phyloP scores from a whole-genome alignment of 2,888 invertebrate genomes.

The Sabatieria punctata region DNA sequence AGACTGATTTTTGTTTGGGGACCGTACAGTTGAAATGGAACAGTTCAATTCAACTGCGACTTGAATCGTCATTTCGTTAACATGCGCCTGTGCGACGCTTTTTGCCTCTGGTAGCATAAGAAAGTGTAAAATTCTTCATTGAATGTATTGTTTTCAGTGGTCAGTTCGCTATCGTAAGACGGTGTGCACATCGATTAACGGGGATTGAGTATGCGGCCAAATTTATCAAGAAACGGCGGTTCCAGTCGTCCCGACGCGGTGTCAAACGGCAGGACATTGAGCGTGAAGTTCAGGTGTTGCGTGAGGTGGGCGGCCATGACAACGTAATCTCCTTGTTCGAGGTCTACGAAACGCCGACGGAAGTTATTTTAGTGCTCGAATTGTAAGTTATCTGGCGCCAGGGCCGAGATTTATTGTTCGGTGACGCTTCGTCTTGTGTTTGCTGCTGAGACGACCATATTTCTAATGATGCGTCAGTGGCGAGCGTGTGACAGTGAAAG shows the following conservation, averaged over 20 bases:
- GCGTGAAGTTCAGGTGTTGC: conserved; percentile 39
- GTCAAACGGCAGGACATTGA: conserved; percentile 45
- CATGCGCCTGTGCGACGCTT: no score
- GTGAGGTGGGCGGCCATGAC: conserved; percentile 43
- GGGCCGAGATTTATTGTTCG: background rate
- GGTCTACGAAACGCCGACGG: conserved; percentile 44
- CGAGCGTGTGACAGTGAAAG: no score
- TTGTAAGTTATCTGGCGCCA: conserved; percentile 39
- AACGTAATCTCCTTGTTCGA: conserved; percentile 47
- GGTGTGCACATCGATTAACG: conserved; percentile 41
- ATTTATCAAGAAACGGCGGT: conserved; percentile 45
- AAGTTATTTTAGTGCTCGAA: conserved; percentile 46
- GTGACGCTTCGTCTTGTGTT: no score
- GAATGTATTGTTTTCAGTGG: conserved; percentile 40
- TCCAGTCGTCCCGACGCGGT: conserved; percentile 39
- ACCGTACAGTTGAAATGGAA: no score
- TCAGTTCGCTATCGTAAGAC: conserved; percentile 47
- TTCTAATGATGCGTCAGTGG: no score
- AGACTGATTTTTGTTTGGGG: no score
- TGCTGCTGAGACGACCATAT: no score
- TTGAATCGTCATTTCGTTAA: no score
- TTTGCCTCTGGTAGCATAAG: no score
- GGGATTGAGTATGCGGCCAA: conserved; percentile 46
- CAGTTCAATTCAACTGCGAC: no score
- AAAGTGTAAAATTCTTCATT: no score